A percentile compares a stretch with the other conserved stretches of the same genome.
These are phyloP conservation scores for Drosophila subobscura DNA, from an alignment of 1,140 invertebrate genomes.

Conservation along the genomic window DNA sequence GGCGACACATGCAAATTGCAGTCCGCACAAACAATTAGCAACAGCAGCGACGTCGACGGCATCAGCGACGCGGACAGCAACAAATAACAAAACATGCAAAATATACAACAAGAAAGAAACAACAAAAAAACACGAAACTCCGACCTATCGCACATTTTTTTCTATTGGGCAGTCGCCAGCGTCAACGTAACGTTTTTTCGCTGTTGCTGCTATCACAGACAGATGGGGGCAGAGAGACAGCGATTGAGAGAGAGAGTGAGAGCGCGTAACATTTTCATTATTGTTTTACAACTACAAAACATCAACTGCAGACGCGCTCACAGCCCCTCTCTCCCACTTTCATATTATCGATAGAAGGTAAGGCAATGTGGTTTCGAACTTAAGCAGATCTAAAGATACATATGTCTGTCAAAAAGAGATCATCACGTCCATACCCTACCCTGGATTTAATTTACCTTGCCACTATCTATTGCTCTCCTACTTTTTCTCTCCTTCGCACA, in stretches of 20 bases:
- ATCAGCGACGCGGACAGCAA: conserved; percentile 21
- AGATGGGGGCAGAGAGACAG: conserved; percentile 40
- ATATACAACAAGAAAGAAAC: conserved; percentile 41
- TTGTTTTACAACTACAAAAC: conserved; percentile 59
- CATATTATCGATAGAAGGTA: neutral
- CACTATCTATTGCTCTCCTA: conserved; percentile 42
- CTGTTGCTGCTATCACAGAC: conserved; percentile 56
- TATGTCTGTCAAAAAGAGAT: too few species aligned
- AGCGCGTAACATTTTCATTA: conserved; percentile 66
- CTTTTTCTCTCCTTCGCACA: conserved; percentile 26
- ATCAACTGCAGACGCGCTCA: too few species aligned
- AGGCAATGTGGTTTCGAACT: too few species aligned
- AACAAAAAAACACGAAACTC: conserved; percentile 48
- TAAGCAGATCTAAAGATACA: too few species aligned
- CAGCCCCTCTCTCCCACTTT: neutral
- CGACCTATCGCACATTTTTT: conserved; percentile 80
- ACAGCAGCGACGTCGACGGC: conserved; percentile 19
- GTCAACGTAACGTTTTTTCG: conserved; percentile 38
- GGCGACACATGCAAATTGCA: conserved; percentile 81
- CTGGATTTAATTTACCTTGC: too few species aligned
- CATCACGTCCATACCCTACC: too few species aligned
- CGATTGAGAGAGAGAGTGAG: conserved; percentile 47
- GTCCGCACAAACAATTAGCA: conserved; percentile 51
- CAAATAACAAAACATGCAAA: conserved; percentile 49
- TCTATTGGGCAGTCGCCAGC: conserved; percentile 63